Base-by-base conservation (phyloP, 2,797 vertebrate genomes). In the Rousettus madagascariensis region DNA sequence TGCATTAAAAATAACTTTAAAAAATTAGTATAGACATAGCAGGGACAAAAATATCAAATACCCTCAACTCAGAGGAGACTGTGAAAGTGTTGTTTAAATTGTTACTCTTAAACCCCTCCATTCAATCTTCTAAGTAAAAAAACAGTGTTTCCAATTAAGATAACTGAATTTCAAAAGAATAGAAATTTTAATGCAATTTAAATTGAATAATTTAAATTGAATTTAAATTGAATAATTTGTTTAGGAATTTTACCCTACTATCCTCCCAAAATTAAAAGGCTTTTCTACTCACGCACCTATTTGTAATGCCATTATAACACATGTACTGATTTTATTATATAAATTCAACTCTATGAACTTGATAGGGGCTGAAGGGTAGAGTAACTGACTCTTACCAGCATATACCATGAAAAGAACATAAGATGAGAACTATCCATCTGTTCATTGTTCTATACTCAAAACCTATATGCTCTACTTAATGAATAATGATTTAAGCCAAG, bases 51-150 rank as follows among this genome's bases (percentile, higher is more conserved):
- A 17, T 38, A 92, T 79, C 33, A 86, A 94, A 87, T 38, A 33
- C 2, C 6, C 4, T 94, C 38, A 82, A 68, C 57, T 55, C 63
- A 30, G 69, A 92, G 75, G 36, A 89, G 59, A 72, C 7, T 57
- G 0, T 51, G 20, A 95, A 92, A 43, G 30, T 20, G 78, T 0
- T 53, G 10, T 84, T 93, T 86, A 65, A 51, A 71, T 83, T 77
- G 4, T 74, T 86, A 65, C 8, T 92, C 59, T 41, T 89, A 74
- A 95, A 86, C 7, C 17, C 17, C 41, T 78, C 7, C 71, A 78
- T 66, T 72, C 59, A 69, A 92, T 59, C 33, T 66, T 89, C 82
- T 82, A 77, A 83, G 59, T 87, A 86, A 95, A 82, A 51, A 51
- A 82, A 93, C 2, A 96, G 20, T 57, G 8, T n/a, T 92, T 84